Evolutionary conservation across 2,888 invertebrate species (phyloP), one percentile per base, ranked within the genome.

Genomic region (Eilema sororculum): DNA sequence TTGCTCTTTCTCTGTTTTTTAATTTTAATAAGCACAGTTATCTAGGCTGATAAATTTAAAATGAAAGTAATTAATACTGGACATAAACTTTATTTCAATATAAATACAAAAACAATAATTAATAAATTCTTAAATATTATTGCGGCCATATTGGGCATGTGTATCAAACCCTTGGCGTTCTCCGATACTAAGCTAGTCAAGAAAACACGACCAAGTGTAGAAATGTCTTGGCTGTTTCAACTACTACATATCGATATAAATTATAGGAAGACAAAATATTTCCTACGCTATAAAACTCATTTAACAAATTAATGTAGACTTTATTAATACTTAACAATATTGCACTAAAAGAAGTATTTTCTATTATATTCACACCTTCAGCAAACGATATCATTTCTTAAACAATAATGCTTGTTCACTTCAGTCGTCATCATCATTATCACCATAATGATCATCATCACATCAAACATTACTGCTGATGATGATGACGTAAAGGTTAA

Each of bases 61-160:
- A 69, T 37, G 28, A 69, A 61, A 65, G 9, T 61, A 25, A n/a
- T 20, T 2, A 5, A 12, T 41, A 56, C 22, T 65, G 25, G 56
- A 28, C 65, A 57, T 65, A 69, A 61, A 65, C 22, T 69, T 69
- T 69, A 69, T 69, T 69, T 12, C 22, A 60, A 65, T 61, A 52
- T 61, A 56, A 60, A 69, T 65, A 65, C 52, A 65, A 69, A 69
- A 64, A n/a, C 52, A 59, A n/a, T n/a, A 60, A 41, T 58, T 30
- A n/a, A 52, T 52, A 52, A n/a, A 60, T 22, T n/a, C 24, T 20
- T 59, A 24, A 25, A 60, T 52, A 13, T 37, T 22, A 9, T 37
- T 58, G 16, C 56, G 22, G 25, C 33, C 59, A 64, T 59, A 57
- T n/a, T 6, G 2, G 6, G 13, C 8, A 37, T 57, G 3, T 56